A percentile compares a stretch with the other conserved stretches of the same genome.
Conservation (phyloP, 1,140 invertebrate genomes). For the Aphidius gifuensis region DNA sequence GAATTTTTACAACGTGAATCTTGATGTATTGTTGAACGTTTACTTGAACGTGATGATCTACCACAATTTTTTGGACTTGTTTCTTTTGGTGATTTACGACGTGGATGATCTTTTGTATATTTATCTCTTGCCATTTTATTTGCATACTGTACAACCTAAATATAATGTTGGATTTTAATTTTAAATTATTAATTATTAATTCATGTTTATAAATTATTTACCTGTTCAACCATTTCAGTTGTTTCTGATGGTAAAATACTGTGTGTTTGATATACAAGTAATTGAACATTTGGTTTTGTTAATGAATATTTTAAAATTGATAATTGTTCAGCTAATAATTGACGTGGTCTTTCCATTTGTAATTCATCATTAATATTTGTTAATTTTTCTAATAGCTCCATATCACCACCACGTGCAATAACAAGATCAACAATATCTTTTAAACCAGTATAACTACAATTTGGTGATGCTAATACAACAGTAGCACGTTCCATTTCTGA, state of each 20-base stretch:
- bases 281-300: constrained; percentile 49
- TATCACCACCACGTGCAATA: constrained; percentile 45
- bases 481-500: constrained; percentile 65
- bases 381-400: constrained; percentile 38
- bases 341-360: constrained; percentile 29
- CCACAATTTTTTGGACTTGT: constrained; percentile 13
- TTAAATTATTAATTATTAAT: too few relatives aligned
- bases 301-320: constrained; percentile 43
- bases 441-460: constrained; percentile 73
- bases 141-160: constrained; percentile 29
- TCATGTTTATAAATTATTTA: neutral
- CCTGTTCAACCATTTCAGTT: constrained; percentile 44
- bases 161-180: too few relatives aligned
- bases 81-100: constrained; percentile 15
- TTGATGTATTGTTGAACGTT: constrained; percentile 17
- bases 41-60: constrained; percentile 20
- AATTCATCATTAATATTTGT: constrained; percentile 30
- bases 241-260: constrained; percentile 51
- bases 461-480: constrained; percentile 69
- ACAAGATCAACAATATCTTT: constrained; percentile 70
- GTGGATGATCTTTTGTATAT: constrained; percentile 38
- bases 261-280: constrained; percentile 54
- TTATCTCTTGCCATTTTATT: constrained; percentile 51
- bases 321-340: constrained; percentile 40
- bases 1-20: constrained; percentile 12